Evolutionary conservation across 2,113 vertebrate genomes (phyloP), one percentile per base, ranked within the genome.

Genomic region (Myrmophylax atrothorax): DNA sequence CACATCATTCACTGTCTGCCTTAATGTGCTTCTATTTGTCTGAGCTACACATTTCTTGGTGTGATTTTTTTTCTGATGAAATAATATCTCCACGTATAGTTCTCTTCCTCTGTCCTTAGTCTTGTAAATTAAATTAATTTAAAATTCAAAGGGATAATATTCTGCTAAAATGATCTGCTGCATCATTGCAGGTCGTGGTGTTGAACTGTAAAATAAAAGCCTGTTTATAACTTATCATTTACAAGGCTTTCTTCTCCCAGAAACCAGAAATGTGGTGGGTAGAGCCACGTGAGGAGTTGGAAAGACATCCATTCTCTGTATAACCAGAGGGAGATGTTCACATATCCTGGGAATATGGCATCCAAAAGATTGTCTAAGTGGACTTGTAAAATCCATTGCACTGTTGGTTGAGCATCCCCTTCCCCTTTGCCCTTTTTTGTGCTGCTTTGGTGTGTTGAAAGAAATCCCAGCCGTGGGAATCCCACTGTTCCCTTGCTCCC

Each of bases 91-190:
- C 12, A 24, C 35, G 62, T 62, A 50, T 56, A 68, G 90, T 87
- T 81, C 60, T 72, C 73, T 89, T 67, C 85, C 49, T 83, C 58
- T 33, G 19, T 55, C 83, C 69, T 88, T 64, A 63, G 86, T 62
- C 90, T 78, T 94, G 92, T 90, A 93, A 96, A 95, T 96, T 89
- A 81, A 96, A 92, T 94, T 91, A 64, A 87, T 95, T 94, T 84
- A 62, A 88, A 75, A 92, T 93, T 93, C 92, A 93, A 89, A 95
- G 92, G 86, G 90, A 69, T 91, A 82, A 92, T 90, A 91, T 73
- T 87, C 83, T 82, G 60, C 81, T 92, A 33, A 84, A 90, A 69
- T n/a, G 88, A 93, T 92, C 73, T 8, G 62, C 88, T 87, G 69
- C 68, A 75, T 92, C 93, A 53, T 82, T 92, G 86, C 83, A n/a